Base-by-base conservation (phyloP, 2,797 vertebrate genomes). In the Lemur catta region DNA sequence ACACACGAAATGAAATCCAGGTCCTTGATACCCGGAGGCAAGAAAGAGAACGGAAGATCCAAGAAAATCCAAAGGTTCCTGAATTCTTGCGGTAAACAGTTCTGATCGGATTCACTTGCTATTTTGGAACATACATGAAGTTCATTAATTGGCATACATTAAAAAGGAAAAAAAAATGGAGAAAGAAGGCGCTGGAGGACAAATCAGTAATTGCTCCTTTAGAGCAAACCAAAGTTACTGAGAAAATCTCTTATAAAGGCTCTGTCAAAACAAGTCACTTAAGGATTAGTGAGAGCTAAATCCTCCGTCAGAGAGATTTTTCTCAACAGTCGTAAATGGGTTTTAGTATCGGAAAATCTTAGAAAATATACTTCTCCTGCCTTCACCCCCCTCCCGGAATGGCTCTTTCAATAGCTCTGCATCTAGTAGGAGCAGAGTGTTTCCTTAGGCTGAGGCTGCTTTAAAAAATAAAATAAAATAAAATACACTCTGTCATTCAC, bases 231-330 rank as follows among this genome's bases (percentile, higher is more conserved):
- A 95, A 98, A 98, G 95, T 98, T 98, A 93, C 98, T 48, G 61
- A 96, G 97, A 98, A 98, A 98, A 98, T 97, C 96, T 98, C 96
- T 97, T 89, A 65, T 95, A 98, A 98, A 98, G 98, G 96, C 94
- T 98, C 97, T 98, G 98, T 98, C 98, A 98, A 98, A 99, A 98
- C 98, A 98, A 98, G 98, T 98, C 98, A 98, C 98, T 97, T 96
- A 97, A 98, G 98, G 98, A 98, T 98, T 98, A 98, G 97, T 84
- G 97, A 86, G 92, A 94, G 97, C 94, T 98, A 98, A 98, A 98
- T 98, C 98, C 97, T 97, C 98, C 94, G 96, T 97, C 98, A 98
- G 97, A 98, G 95, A 98, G 92, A 96, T 98, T 98, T 98, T 97
- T 97, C 98, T 98, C 98, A 98, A 97, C 92, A 89, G 97, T 97